Conservation (phyloP, 2,888 invertebrate genomes). For the Trichopria drosophilae region DNA sequence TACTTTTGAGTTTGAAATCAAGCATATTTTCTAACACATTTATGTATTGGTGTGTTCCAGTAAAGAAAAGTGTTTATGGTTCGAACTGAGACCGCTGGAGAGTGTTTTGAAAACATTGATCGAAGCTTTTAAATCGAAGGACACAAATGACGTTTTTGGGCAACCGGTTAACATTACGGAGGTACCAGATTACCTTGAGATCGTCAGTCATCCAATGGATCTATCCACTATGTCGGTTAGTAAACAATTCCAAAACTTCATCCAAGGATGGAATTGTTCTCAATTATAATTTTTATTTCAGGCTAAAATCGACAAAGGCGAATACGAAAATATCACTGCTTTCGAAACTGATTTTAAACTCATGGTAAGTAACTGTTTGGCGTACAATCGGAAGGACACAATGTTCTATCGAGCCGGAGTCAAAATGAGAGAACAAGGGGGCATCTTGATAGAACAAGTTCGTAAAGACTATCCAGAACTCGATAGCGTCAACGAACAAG, state of each 20-base stretch:
- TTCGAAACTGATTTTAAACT: constrained; percentile 89
- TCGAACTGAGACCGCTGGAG: constrained; percentile 80
- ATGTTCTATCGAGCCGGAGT: constrained; percentile 90
- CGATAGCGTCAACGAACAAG: constrained; percentile 32
- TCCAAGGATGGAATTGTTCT: too few species aligned
- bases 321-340: constrained; percentile 73
- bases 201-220: constrained; percentile 87
- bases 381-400: constrained; percentile 93
- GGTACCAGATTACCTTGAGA: constrained; percentile 87
- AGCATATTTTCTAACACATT: too few species aligned
- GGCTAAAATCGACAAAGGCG: constrained; percentile 68
- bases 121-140: constrained; percentile 76
- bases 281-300: constrained; percentile 24
- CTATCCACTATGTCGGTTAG: constrained; percentile 78
- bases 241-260: background rate
- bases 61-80: constrained; percentile 78
- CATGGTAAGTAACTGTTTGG: constrained; percentile 95
- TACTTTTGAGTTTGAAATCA: too few species aligned
- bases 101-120: constrained; percentile 77
- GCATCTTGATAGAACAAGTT: constrained; percentile 76
- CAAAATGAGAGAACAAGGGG: constrained; percentile 87
- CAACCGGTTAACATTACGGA: constrained; percentile 89
- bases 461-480: constrained; percentile 67
- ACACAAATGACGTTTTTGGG: constrained; percentile 84
- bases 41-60: constrained; percentile 40